Evolutionary conservation across 2,113 vertebrate genomes (phyloP).

Genomic region (Herpailurus yagouaroundi): DNA sequence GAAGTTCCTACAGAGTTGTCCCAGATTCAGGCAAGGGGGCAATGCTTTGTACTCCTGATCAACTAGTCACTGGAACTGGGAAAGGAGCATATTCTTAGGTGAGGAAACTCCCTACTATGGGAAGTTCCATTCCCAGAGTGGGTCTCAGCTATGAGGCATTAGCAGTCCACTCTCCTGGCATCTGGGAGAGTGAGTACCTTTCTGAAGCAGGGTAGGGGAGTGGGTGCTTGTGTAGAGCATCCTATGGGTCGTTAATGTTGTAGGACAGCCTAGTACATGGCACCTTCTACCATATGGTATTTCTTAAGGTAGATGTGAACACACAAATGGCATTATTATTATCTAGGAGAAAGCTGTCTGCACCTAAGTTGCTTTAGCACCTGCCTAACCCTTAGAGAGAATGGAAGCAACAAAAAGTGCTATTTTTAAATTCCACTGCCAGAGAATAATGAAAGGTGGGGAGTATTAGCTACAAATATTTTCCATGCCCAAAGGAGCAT

Average conservation of each 20-base stretch:
- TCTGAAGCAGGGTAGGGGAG: not conserved
- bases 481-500: not conserved
- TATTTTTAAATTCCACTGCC: not conserved
- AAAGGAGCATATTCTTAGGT: not conserved
- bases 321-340: not conserved
- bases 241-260: not conserved
- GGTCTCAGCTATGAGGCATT: not conserved
- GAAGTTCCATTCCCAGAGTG: not conserved
- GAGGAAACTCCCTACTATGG: not conserved
- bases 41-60: not conserved
- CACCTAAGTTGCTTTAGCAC: not conserved
- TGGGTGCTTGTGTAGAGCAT: not conserved
- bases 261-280: fast-evolving
- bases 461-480: not conserved
- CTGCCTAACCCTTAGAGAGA: not conserved
- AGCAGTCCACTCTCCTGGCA: not conserved
- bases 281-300: fast-evolving
- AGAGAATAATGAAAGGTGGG: not conserved
- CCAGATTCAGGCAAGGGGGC: not conserved
- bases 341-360: not conserved
- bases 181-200: not conserved
- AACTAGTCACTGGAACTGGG: not conserved
- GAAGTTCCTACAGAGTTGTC: not conserved
- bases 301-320: not conserved
- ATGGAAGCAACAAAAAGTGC: not conserved